Conservation (phyloP, 37 sponge, comb jelly and placozoan genomes). For the Diacarnus erythraeanus region DNA sequence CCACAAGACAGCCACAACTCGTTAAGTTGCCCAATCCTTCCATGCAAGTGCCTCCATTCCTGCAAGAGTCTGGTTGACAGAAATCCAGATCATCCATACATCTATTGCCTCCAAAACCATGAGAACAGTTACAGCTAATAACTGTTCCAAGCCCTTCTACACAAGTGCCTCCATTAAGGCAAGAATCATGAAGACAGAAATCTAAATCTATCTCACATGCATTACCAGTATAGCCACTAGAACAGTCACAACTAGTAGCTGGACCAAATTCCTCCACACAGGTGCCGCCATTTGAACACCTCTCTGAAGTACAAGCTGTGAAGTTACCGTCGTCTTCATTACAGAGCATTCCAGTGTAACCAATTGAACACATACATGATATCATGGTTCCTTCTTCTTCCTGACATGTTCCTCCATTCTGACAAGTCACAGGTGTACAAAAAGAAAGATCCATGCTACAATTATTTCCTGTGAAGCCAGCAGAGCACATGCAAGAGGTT, state of each 20-base stretch:
- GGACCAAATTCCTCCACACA: slow-evolving; percentile 39
- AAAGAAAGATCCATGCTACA: slow-evolving; percentile 26
- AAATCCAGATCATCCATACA: slow-evolving; percentile 7
- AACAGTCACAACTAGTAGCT: slow-evolving; percentile 22
- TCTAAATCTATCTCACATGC: slow-evolving; percentile 5
- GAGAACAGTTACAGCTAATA: slow-evolving; percentile 29
- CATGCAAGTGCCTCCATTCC: slow-evolving; percentile 56
- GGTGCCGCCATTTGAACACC: slow-evolving; percentile 47
- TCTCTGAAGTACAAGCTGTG: not conserved
- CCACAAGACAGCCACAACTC: slow-evolving; percentile 39
- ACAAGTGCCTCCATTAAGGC: slow-evolving; percentile 40
- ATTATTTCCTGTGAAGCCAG: slow-evolving; percentile 16
- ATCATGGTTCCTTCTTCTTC: slow-evolving; percentile 1
- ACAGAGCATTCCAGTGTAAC: slow-evolving; percentile 57
- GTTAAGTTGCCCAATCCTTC: slow-evolving; percentile 21
- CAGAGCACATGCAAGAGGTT: slow-evolving; percentile 31
- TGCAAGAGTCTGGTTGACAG: slow-evolving; percentile 32
- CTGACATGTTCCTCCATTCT: slow-evolving; percentile 31
- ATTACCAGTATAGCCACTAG: slow-evolving; percentile 17
- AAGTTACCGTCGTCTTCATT: slow-evolving; percentile 28
- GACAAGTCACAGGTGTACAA: slow-evolving; percentile 22
- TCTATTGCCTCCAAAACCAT: slow-evolving; percentile 27
- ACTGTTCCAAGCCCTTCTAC: slow-evolving; percentile 24
- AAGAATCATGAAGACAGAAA: slow-evolving; percentile 9
- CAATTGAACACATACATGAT: slow-evolving; percentile 38